phyloP scores from a whole-genome alignment of 2,888 invertebrate genomes.

The Bellardia pandia region DNA sequence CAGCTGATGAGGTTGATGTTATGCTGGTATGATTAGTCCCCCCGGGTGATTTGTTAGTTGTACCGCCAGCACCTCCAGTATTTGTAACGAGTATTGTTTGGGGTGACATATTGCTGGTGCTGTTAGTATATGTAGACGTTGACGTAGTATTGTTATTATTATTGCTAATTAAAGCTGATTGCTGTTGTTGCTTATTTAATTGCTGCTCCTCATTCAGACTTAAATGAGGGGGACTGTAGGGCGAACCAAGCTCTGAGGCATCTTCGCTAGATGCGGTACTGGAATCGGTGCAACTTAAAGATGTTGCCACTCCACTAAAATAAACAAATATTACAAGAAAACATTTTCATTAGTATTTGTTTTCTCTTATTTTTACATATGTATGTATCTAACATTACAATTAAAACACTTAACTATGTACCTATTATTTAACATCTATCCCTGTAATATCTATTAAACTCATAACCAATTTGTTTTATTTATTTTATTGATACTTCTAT shows the following conservation, averaged over 20 bases:
- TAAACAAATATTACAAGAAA: conserved; percentile 50
- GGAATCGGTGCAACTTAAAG: conserved; percentile 88
- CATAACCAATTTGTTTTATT: conserved; percentile 16
- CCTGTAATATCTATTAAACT: conserved; percentile 6
- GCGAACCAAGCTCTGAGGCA: conserved; percentile 94
- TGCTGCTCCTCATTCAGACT: conserved; percentile 85
- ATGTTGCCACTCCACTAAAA: conserved; percentile 92
- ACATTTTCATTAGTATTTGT: conserved; percentile 26
- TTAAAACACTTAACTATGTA: neutral
- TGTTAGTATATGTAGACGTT: neutral
- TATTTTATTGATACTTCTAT: neutral
- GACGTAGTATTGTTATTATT: conserved; percentile 77
- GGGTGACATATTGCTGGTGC: conserved; percentile 79
- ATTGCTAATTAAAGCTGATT: conserved; percentile 56
- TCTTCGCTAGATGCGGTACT: conserved; percentile 89
- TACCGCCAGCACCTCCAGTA: conserved; percentile 59
- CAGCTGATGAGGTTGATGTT: conserved; percentile 44
- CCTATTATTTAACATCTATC: conserved; percentile 47
- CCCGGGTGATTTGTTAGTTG: conserved; percentile 74
- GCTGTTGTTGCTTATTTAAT: conserved; percentile 63
- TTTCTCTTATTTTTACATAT: neutral
- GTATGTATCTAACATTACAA: neutral
- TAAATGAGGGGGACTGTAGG: conserved; percentile 86
- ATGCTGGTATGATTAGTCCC: conserved; percentile 78
- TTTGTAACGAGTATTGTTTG: conserved; percentile 81